Percentiles rank a stretch among this genome's conserved stretches.
These are phyloP conservation scores for Aldabrachelys gigantea DNA, from an alignment of 2,113 vertebrate genomes.

Conservation along the genomic window DNA sequence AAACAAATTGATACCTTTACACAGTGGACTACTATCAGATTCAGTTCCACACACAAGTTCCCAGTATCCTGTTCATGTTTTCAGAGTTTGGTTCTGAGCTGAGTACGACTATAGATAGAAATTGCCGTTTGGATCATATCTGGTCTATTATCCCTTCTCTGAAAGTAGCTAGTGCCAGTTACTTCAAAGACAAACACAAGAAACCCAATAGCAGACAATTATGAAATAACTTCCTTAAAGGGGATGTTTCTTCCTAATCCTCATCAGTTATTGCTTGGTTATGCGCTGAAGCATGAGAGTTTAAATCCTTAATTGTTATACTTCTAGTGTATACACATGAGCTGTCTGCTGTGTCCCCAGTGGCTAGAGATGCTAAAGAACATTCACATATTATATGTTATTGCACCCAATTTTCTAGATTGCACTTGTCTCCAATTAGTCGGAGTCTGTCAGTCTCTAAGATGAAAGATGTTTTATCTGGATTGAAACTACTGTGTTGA, in stretches of 20 bases:
- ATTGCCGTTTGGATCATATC: not conserved
- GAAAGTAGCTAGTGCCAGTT: not conserved
- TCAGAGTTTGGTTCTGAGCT: not conserved
- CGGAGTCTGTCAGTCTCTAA: not conserved
- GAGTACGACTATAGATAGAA: not conserved
- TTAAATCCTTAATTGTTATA: not conserved
- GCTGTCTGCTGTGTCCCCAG: not conserved
- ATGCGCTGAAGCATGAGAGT: not conserved
- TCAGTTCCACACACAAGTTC: not conserved
- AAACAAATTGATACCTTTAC: not conserved
- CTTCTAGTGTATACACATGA: not conserved
- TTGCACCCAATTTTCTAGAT: not conserved
- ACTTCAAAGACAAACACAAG: not conserved
- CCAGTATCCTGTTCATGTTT: not conserved
- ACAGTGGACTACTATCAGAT: not conserved
- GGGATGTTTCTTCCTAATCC: not conserved
- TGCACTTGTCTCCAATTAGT: not conserved
- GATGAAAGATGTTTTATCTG: not conserved
- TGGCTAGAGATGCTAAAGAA: not conserved
- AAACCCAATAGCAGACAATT: not conserved
- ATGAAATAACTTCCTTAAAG: not conserved
- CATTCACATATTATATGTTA: not conserved
- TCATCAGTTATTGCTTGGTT: not conserved
- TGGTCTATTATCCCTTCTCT: not conserved
- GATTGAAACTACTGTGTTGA: not conserved